These are phyloP conservation scores for Salvelinus alpinus DNA, from an alignment of 2,113 vertebrate genomes.

Conservation along the genomic window DNA sequence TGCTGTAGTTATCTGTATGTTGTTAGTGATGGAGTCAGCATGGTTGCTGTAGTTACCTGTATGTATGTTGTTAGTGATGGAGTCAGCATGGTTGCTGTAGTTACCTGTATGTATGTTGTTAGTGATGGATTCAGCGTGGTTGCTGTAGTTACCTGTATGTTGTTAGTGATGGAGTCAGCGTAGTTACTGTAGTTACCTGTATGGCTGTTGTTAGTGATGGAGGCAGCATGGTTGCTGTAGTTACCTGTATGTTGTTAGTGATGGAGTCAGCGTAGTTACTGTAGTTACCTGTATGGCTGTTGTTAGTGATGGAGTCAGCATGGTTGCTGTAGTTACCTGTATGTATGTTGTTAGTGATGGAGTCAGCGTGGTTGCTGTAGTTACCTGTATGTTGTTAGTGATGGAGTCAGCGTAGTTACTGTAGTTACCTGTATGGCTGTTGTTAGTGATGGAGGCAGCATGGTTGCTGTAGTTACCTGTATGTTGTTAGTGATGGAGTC, in stretches of 20 bases:
- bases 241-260: conserved; percentile 83
- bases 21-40: too few species aligned
- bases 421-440: conserved; percentile 68
- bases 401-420: conserved; percentile 54
- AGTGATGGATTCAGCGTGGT: too few species aligned
- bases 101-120: too few species aligned
- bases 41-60: too few species aligned
- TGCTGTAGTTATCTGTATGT: too few species aligned
- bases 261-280: conserved; percentile 32
- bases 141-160: too few species aligned
- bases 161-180: background rate
- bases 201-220: conserved; percentile 76
- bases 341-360: conserved; percentile 81
- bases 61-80: too few species aligned
- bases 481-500: conserved; percentile 79
- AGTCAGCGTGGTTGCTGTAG: background rate
- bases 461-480: conserved; percentile 47
- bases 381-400: conserved; percentile 78
- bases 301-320: conserved; percentile 72
- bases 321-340: conserved; percentile 47
- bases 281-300: conserved; percentile 73
- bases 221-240: conserved; percentile 54
- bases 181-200: conserved; percentile 47
- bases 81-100: too few species aligned
- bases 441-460: conserved; percentile 71